Evolutionary conservation across 2,113 vertebrate genomes (phyloP), one percentile per base, ranked within the genome.

Genomic region (Scatophagus argus): DNA sequence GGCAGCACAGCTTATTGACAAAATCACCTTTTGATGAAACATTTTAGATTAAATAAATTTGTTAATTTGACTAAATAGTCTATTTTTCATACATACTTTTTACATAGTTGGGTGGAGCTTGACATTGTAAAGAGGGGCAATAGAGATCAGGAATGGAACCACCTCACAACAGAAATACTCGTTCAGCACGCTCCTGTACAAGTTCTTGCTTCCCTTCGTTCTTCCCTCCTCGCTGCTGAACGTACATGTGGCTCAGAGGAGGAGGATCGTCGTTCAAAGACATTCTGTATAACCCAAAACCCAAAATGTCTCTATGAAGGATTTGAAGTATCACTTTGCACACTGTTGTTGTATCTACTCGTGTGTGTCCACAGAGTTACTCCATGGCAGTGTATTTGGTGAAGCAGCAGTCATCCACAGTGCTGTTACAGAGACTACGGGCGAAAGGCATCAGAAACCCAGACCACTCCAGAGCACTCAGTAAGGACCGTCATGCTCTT

Each of bases 301-400:
- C 56, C 16, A 12, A 21, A 32, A 2, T 34, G 38, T 56, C 2
- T 41, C 36, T 17, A 0, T 31, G 7, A 19, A 21, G 23, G 13
- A 14, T 63, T 47, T 54, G 4, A 59, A 36, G 34, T 21, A 3
- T 27, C 6, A 9, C 2, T 32, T 39, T 62, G 25, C 47, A 43
- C 14, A 23, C 23, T 9, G 27, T 65, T 13, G 3, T 23, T 8
- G 4, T 41, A 0, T 73, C 23, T 1, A 1, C 74, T 36, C 32
- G 2, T 39, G 11, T 90, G 52, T 85, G 55, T 88, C 46, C 62
- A 36, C 94, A 99, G 98, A 98, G 95, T 93, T 99, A 98, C 93
- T 99, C 97, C 71, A 96, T 99, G 98, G 98, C 98, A 5, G 98
- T 99, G 36, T 99, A 99, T 93, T 94, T 99, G 86, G 98, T 99